A percentile compares a stretch with the other conserved stretches of the same genome.
Evolutionary conservation across 2,888 invertebrate genomes (phyloP).

Genomic region (Caenorhabditis parvicauda): DNA sequence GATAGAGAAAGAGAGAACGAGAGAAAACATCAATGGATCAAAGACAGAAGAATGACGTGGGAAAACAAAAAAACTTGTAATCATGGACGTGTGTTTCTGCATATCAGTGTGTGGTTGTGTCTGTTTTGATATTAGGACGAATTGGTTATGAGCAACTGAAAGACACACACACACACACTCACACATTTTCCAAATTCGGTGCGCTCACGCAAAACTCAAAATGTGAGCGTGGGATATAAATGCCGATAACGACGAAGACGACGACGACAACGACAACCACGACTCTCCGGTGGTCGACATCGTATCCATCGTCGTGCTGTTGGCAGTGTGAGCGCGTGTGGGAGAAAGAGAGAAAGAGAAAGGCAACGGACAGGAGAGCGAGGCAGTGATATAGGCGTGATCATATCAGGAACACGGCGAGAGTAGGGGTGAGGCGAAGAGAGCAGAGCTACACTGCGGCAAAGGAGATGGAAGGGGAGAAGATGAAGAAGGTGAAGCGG

Average conservation of each 20-base stretch:
- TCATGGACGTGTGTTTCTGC: no score
- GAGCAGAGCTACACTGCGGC: constrained; percentile 8
- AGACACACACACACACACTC: no score
- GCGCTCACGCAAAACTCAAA: no score
- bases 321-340: not conserved
- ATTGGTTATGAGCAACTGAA: no score
- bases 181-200: no score
- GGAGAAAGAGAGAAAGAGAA: not conserved
- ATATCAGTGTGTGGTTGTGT: no score
- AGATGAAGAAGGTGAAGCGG: constrained; percentile 8
- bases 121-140: no score
- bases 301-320: not conserved
- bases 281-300: constrained; percentile 6
- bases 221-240: not conserved
- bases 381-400: not conserved
- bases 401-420: constrained; percentile 4
- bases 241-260: not conserved
- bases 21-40: not conserved
- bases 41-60: not conserved
- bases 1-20: not conserved
- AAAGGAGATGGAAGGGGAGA: constrained; percentile 7
- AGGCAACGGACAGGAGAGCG: not conserved
- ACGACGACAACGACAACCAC: constrained; percentile 7
- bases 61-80: not conserved
- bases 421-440: constrained; percentile 6